These are phyloP conservation scores for Pocillopora meandrina DNA, from an alignment of 92 coral and sea anemone species.

Conservation along the genomic window DNA sequence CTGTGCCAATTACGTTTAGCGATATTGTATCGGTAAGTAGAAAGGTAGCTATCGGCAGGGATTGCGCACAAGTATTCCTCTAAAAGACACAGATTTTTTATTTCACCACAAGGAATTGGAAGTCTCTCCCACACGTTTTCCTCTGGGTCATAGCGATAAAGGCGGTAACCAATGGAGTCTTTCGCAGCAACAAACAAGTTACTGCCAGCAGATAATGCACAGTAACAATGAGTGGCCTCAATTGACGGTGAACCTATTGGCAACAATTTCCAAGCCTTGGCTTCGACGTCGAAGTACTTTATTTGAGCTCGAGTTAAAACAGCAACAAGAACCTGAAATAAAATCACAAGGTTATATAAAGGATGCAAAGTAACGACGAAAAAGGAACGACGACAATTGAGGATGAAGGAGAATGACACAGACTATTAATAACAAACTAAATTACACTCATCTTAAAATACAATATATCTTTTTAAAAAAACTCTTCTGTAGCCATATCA, in stretches of 20 bases:
- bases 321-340: constrained; percentile 11
- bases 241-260: background rate
- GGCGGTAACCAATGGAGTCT: background rate
- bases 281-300: constrained; percentile 6
- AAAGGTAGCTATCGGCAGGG: background rate
- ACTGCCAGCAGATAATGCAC: constrained; percentile 13
- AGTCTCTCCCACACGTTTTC: background rate
- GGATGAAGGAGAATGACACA: background rate
- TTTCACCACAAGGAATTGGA: background rate
- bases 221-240: background rate
- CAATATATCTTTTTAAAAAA: no score
- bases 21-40: background rate
- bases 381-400: background rate
- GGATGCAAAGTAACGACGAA: background rate
- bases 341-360: background rate
- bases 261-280: constrained; percentile 2
- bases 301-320: background rate
- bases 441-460: background rate
- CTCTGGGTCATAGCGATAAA: background rate
- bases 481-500: background rate
- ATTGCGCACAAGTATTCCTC: background rate
- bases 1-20: background rate
- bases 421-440: background rate
- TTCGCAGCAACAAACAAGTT: background rate
- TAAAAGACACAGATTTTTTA: background rate